phyloP scores from a whole-genome alignment of 2,888 invertebrate genomes.

The Agrotis ipsilon region DNA sequence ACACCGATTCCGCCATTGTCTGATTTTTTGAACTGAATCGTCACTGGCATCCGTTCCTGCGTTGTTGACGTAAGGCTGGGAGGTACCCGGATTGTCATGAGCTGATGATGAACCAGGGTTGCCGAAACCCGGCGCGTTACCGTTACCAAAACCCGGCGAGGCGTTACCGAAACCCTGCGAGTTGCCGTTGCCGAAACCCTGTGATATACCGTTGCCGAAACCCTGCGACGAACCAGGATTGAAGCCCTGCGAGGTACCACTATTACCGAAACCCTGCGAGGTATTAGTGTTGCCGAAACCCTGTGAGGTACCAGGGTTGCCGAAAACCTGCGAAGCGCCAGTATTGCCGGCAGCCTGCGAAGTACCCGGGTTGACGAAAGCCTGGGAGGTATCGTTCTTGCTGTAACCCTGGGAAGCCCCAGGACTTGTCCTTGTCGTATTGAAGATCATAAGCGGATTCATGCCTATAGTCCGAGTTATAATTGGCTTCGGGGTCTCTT shows the following conservation, averaged over 20 bases:
- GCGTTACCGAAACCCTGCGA: background rate
- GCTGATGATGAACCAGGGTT: background rate
- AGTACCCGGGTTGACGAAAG: constrained; percentile 3
- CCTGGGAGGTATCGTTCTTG: constrained; percentile 7
- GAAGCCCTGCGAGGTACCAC: background rate
- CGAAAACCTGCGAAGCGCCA: background rate
- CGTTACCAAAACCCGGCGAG: background rate
- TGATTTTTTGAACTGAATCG: background rate
- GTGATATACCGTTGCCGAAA: background rate
- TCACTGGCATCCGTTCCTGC: constrained; percentile 23
- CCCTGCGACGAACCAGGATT: background rate
- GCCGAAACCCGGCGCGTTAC: background rate
- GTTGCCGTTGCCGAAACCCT: constrained; percentile 1
- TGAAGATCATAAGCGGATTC: constrained; percentile 34
- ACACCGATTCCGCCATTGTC: constrained; percentile 48
- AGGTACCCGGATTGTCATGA: background rate
- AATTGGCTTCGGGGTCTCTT: constrained; percentile 51
- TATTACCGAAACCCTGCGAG: background rate
- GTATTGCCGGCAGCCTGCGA: background rate
- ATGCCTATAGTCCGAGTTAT: constrained; percentile 70
- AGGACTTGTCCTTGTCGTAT: background rate
- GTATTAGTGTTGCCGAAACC: constrained; percentile 4
- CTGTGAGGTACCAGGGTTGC: background rate
- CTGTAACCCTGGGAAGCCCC: background rate
- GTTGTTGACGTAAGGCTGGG: constrained; percentile 9